phyloP scores from a whole-genome alignment of 1,140 invertebrate genomes.

The Lanistes nyassanus region DNA sequence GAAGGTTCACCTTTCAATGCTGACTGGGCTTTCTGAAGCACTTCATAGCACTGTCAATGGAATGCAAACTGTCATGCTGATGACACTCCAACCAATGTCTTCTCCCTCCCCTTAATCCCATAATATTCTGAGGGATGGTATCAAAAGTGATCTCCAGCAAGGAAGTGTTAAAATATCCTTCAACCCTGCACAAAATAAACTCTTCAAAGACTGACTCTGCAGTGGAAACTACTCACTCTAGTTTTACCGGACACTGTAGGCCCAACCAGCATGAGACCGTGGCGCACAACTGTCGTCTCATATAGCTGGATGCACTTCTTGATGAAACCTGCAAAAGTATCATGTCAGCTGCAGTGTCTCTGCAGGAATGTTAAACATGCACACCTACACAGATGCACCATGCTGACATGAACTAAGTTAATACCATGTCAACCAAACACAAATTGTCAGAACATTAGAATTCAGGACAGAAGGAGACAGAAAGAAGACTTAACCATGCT shows the following conservation, averaged over 20 bases:
- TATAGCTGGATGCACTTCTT: constrained; percentile 69
- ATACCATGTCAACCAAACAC: background rate
- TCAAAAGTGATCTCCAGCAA: background rate
- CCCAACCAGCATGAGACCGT: constrained; percentile 69
- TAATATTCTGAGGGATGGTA: too few species aligned
- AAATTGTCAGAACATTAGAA: background rate
- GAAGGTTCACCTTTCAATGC: constrained; percentile 74
- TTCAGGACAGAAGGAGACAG: background rate
- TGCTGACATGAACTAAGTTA: background rate
- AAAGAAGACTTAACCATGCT: too few species aligned
- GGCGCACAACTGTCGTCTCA: constrained; percentile 68
- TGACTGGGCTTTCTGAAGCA: constrained; percentile 75
- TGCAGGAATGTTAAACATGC: background rate
- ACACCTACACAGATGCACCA: constrained; percentile 13
- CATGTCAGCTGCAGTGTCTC: background rate
- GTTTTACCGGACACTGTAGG: constrained; percentile 69
- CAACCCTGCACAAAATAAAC: background rate
- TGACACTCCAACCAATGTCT: too few species aligned
- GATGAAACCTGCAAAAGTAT: constrained; percentile 60
- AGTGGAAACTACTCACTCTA: constrained; percentile 51
- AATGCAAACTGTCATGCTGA: constrained; percentile 6
- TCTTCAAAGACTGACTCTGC: background rate
- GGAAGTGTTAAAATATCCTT: background rate
- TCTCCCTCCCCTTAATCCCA: too few species aligned
- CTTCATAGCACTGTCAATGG: constrained; percentile 76